phyloP scores from a whole-genome alignment of 1,140 invertebrate genomes.

The Sycophaga agraensis region DNA sequence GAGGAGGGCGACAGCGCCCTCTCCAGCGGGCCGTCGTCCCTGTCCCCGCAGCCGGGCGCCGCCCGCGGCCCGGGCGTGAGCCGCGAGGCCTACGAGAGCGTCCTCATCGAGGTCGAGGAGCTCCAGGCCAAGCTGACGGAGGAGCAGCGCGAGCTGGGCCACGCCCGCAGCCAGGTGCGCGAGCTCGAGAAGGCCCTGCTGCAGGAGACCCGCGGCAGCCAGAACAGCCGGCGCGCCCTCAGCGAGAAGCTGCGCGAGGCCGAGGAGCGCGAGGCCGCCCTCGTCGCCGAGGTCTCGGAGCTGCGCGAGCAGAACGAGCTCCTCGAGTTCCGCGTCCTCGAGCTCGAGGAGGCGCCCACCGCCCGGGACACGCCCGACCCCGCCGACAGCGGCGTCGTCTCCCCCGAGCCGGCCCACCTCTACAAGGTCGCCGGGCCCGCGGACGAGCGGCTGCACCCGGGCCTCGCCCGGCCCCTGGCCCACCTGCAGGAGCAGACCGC shows the following conservation, averaged over 20 bases:
- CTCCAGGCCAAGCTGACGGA: slow-evolving; percentile 45
- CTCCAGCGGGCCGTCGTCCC: slow-evolving; percentile 46
- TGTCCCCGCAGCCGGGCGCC: slow-evolving; percentile 48
- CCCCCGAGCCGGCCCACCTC: slow-evolving; percentile 45
- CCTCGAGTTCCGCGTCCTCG: slow-evolving; percentile 57
- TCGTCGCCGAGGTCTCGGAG: slow-evolving; percentile 57
- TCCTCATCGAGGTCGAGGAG: slow-evolving; percentile 45
- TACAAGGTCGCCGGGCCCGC: slow-evolving; percentile 45
- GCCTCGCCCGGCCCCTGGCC: slow-evolving; percentile 45
- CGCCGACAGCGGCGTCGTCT: slow-evolving; percentile 48
- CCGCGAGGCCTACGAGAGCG: slow-evolving; percentile 45
- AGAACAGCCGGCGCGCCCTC: slow-evolving; percentile 39
- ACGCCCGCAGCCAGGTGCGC: slow-evolving; percentile 45
- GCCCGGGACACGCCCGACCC: slow-evolving; percentile 42
- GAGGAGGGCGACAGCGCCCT: slow-evolving; percentile 48
- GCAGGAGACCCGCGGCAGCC: slow-evolving; percentile 49
- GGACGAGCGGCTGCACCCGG: slow-evolving; percentile 48
- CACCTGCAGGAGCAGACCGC: slow-evolving; percentile 38
- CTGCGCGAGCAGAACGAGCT: slow-evolving; percentile 58
- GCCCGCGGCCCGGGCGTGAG: slow-evolving; percentile 44
- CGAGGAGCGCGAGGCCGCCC: slow-evolving; percentile 52
- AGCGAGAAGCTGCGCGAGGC: slow-evolving; percentile 46
- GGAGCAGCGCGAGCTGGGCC: slow-evolving; percentile 44
- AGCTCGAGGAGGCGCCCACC: slow-evolving; percentile 51
- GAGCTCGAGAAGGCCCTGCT: slow-evolving; percentile 51